phyloP scores from a whole-genome alignment of 1,140 invertebrate species.

The Globodera rostochiensis region DNA sequence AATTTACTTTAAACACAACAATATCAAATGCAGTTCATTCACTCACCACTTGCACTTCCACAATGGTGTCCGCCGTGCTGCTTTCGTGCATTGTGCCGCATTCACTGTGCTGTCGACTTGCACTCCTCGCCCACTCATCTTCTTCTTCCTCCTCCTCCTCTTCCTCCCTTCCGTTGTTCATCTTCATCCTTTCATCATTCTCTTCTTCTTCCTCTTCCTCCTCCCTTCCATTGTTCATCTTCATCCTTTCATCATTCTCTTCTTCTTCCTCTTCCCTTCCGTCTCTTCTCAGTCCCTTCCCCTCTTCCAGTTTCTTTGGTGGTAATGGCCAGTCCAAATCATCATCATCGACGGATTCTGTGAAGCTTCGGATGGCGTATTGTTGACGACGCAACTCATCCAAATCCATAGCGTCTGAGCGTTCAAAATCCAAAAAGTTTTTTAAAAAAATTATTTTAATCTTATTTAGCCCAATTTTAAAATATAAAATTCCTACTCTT shows the following conservation, averaged over 20 bases:
- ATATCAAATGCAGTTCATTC: no score
- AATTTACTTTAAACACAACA: no score
- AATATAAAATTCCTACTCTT: background rate
- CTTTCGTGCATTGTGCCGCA: constrained; percentile 40
- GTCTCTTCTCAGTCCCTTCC: background rate
- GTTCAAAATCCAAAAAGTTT: background rate
- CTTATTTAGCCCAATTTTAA: background rate
- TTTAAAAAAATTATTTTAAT: constrained; percentile 9
- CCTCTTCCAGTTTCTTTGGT: background rate
- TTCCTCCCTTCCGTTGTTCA: background rate
- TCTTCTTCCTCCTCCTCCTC: constrained; percentile 3
- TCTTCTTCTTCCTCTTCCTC: background rate
- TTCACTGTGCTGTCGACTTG: constrained; percentile 22
- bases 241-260: background rate
- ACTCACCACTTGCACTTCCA: constrained; percentile 55
- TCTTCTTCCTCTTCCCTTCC: background rate
- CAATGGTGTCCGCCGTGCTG: constrained; percentile 59
- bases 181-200: background rate
- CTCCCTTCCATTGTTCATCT: background rate
- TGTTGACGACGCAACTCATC: constrained; percentile 53
- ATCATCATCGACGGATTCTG: constrained; percentile 62
- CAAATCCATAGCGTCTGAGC: constrained; percentile 41
- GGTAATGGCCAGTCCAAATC: constrained; percentile 20
- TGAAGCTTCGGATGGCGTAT: constrained; percentile 60
- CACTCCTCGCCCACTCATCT: background rate